A percentile compares a stretch with the other conserved stretches of the same genome.
Conservation (phyloP, 2,797 vertebrate genomes). For the Forpus xanthops region DNA sequence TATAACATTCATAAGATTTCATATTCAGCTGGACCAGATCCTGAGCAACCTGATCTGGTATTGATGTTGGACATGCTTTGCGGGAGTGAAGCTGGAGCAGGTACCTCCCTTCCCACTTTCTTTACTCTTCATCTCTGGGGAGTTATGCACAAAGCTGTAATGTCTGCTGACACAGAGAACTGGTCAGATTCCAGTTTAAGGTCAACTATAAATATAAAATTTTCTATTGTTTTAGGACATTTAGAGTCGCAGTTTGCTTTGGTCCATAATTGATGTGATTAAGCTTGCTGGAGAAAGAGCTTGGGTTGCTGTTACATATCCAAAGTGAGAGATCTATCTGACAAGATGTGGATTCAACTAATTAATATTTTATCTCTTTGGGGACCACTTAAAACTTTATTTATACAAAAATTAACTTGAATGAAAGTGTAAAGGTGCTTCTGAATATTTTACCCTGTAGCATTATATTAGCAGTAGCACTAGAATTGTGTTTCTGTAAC, state of each 20-base stretch:
- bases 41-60: not conserved
- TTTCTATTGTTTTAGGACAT: not conserved
- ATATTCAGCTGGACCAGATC: not conserved
- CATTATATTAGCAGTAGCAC: not conserved
- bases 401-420: constrained; percentile 26
- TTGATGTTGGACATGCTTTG: not conserved
- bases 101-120: not conserved
- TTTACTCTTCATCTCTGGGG: not conserved
- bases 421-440: not conserved
- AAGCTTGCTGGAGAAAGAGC: not conserved
- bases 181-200: not conserved
- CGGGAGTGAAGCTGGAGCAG: not conserved
- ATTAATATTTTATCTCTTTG: not conserved
- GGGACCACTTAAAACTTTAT: constrained; percentile 1
- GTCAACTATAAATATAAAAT: not conserved
- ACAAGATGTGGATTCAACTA: not conserved
- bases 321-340: not conserved
- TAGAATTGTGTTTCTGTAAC: not conserved
- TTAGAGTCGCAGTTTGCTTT: not conserved
- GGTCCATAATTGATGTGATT: not conserved
- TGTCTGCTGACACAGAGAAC: not conserved
- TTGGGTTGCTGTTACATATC: not conserved
- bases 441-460: not conserved
- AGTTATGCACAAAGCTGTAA: not conserved
- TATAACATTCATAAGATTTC: not conserved